phyloP scores from a whole-genome alignment of 2,113 vertebrate genomes.

The Otolemur garnettii region DNA sequence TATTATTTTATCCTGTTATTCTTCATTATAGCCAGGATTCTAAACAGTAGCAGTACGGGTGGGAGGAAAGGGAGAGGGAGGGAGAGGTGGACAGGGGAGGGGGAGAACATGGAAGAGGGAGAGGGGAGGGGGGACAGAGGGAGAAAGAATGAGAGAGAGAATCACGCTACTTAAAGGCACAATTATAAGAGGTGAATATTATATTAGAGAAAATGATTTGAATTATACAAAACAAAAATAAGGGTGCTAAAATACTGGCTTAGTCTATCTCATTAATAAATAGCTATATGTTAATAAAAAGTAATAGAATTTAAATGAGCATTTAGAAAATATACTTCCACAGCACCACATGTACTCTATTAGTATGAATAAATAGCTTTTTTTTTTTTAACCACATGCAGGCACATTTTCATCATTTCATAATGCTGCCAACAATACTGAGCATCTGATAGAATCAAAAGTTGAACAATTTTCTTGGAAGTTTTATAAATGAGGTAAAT shows the following conservation, averaged over 20 bases:
- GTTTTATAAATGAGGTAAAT: conserved; percentile 6
- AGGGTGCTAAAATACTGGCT: conserved; percentile 79
- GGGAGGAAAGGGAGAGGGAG: no score
- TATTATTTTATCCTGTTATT: neutral
- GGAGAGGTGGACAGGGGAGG: neutral
- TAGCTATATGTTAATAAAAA: conserved; percentile 77
- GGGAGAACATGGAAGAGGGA: no score
- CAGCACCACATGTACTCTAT: conserved; percentile 81
- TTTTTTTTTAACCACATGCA: conserved; percentile 78
- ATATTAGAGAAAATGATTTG: neutral
- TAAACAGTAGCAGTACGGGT: neutral
- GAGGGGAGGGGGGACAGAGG: neutral
- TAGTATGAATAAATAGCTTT: conserved; percentile 82
- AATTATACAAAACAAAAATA: neutral
- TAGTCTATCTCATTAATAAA: conserved; percentile 78
- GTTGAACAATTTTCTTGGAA: neutral
- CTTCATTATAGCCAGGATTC: conserved; percentile 39
- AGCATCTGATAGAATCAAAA: conserved; percentile 63
- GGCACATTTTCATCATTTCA: conserved; percentile 83
- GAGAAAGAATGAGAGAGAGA: neutral
- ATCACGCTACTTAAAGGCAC: neutral
- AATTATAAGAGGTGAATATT: conserved; percentile 20
- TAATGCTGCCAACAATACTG: conserved; percentile 69
- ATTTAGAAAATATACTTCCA: conserved; percentile 77
- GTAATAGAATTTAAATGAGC: conserved; percentile 81